These are phyloP conservation scores for Dreissena rostriformis DNA, from an alignment of 1,140 invertebrate species.

Conservation along the genomic window DNA sequence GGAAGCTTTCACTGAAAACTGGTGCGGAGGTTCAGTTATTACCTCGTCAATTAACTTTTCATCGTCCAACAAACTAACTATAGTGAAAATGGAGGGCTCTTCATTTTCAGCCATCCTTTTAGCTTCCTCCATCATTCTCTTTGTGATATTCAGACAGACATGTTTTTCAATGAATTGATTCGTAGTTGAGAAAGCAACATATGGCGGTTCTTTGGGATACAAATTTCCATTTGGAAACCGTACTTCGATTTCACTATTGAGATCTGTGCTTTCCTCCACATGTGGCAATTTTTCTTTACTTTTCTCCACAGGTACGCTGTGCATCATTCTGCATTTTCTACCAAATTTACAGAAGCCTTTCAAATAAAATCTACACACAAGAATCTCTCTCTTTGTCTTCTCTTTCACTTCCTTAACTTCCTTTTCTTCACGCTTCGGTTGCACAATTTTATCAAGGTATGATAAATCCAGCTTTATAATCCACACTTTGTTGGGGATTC, in stretches of 20 bases:
- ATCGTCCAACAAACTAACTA: constrained; percentile 75
- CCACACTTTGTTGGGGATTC: constrained; percentile 74
- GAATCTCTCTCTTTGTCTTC: constrained; percentile 40
- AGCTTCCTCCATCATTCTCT: constrained; percentile 70
- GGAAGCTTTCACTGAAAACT: constrained; percentile 53
- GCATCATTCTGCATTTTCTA: constrained; percentile 66
- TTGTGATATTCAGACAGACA: constrained; percentile 73
- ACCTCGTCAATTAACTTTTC: constrained; percentile 62
- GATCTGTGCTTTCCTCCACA: constrained; percentile 25
- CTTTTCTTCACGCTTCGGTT: constrained; percentile 46
- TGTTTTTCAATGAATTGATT: constrained; percentile 64
- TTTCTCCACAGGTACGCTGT: constrained; percentile 52
- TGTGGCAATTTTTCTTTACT: background rate
- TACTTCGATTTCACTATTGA: constrained; percentile 67
- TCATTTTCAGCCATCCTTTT: constrained; percentile 60
- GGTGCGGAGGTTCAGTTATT: constrained; percentile 63
- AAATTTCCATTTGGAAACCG: constrained; percentile 72
- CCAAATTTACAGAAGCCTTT: constrained; percentile 75
- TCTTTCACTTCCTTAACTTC: constrained; percentile 4
- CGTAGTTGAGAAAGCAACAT: constrained; percentile 72
- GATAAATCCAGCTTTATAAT: constrained; percentile 69
- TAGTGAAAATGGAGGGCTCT: constrained; percentile 71
- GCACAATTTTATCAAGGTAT: constrained; percentile 59
- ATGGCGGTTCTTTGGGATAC: constrained; percentile 74
- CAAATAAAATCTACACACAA: constrained; percentile 72